Percentiles rank a stretch among this genome's conserved stretches.
phyloP scores from a whole-genome alignment of 2,888 invertebrate genomes.

The Agrotis ipsilon region DNA sequence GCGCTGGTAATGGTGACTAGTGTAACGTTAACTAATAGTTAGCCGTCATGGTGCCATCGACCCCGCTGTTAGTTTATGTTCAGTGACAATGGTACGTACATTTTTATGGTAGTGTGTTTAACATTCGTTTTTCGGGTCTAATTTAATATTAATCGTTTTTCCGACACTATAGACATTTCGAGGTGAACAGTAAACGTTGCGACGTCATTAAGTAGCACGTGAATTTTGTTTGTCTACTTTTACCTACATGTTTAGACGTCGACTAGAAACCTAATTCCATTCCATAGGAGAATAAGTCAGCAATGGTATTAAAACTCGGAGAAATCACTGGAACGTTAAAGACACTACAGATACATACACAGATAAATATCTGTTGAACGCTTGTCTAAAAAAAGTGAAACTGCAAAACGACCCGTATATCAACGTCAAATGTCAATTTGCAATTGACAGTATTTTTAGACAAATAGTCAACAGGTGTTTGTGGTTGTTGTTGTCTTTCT shows the following conservation, averaged over 20 bases:
- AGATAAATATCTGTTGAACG: too few species aligned
- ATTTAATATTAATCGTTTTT: slow-evolving; percentile 39
- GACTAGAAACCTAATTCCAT: background rate
- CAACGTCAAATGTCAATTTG: too few species aligned
- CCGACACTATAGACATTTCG: slow-evolving; percentile 12
- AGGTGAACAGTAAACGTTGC: slow-evolving; percentile 12
- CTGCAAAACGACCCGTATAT: too few species aligned
- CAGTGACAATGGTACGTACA: slow-evolving; percentile 28
- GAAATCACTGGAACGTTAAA: background rate
- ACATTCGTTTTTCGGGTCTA: slow-evolving; percentile 22
- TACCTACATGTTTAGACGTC: background rate
- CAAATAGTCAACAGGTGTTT: too few species aligned
- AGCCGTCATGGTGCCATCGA: slow-evolving; percentile 53
- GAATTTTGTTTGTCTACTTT: background rate
- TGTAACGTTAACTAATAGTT: slow-evolving; percentile 59
- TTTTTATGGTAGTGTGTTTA: slow-evolving; percentile 26
- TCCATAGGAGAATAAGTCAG: background rate
- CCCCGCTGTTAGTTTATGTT: slow-evolving; percentile 36
- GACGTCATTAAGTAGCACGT: slow-evolving; percentile 11
- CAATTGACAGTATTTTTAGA: too few species aligned
- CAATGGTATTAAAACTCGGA: background rate
- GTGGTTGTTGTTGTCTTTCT: too few species aligned
- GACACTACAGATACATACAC: background rate
- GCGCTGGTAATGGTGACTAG: slow-evolving; percentile 61
- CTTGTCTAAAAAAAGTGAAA: too few species aligned